These are phyloP conservation scores for Heloderma charlesbogerti DNA, from an alignment of 2,113 vertebrate genomes.

Conservation along the genomic window DNA sequence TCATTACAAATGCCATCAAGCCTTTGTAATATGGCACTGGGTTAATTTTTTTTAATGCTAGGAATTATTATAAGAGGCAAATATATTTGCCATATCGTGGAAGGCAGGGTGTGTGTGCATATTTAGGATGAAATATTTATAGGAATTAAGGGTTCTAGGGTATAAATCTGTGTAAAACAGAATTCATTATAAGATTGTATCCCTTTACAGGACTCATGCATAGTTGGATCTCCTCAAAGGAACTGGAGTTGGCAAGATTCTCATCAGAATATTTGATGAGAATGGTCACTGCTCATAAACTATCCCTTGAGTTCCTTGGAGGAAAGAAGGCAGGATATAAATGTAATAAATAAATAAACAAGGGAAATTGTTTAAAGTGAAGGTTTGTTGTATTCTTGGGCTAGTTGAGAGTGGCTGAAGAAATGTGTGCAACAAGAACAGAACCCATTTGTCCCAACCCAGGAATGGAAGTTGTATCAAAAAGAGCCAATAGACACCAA, in stretches of 20 bases:
- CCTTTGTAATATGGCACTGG: not conserved
- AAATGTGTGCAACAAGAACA: too few species aligned
- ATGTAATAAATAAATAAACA: too few species aligned
- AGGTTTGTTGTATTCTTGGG: not conserved
- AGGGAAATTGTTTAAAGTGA: not conserved
- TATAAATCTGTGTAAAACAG: constrained; percentile 2
- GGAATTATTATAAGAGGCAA: not conserved
- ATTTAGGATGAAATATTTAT: constrained; percentile 18
- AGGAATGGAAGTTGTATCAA: not conserved
- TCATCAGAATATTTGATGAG: not conserved
- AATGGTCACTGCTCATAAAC: not conserved
- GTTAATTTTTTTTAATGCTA: not conserved
- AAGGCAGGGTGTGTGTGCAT: not conserved
- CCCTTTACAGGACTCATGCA: not conserved
- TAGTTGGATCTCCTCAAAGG: not conserved
- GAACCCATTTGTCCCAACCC: not conserved
- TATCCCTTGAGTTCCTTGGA: too few species aligned
- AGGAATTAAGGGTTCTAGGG: accelerated
- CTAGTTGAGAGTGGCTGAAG: not conserved
- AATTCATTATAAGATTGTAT: not conserved
- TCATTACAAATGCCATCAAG: not conserved
- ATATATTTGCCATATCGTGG: accelerated
- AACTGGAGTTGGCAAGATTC: not conserved
- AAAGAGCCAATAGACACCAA: not conserved
- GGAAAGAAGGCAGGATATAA: too few species aligned